Evolutionary conservation across 2,113 vertebrate species (phyloP).

Genomic region (Ursus arctos): DNA sequence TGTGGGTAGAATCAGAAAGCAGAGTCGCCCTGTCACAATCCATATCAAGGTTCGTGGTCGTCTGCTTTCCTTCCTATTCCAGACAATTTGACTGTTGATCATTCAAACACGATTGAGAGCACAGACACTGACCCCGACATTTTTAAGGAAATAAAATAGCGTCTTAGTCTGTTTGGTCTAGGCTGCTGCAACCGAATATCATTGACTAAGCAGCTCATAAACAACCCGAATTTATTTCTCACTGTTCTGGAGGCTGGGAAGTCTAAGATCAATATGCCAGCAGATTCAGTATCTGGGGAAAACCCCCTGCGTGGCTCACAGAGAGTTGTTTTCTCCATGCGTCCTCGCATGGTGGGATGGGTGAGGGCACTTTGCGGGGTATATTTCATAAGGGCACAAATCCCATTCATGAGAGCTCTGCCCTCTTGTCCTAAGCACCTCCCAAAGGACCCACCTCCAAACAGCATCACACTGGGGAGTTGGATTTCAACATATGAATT

Average conservation of each 20-base stretch:
- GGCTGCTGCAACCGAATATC: not conserved
- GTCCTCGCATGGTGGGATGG: not conserved
- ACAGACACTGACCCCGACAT: not conserved
- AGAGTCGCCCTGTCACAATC: conserved; percentile 38
- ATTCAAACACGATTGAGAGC: conserved; percentile 24
- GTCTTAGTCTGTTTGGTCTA: not conserved
- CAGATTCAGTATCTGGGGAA: not conserved
- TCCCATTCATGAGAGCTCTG: not conserved
- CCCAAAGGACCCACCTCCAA: not conserved
- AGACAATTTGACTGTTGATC: conserved; percentile 66
- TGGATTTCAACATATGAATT: not conserved
- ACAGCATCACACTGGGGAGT: not conserved
- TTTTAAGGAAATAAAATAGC: conserved; percentile 7
- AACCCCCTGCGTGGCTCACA: not conserved
- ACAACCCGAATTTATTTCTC: not conserved
- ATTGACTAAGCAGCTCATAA: not conserved
- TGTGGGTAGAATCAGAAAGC: conserved; percentile 63
- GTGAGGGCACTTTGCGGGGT: no score
- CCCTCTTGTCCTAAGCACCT: not conserved
- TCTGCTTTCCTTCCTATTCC: conserved; percentile 74
- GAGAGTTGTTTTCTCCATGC: not conserved
- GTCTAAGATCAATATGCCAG: not conserved
- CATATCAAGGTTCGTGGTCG: conserved; percentile 59
- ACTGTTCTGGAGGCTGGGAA: not conserved
- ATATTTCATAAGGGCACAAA: not conserved